Conservation (phyloP, 2,113 vertebrate species). For the Thunnus thynnus region DNA sequence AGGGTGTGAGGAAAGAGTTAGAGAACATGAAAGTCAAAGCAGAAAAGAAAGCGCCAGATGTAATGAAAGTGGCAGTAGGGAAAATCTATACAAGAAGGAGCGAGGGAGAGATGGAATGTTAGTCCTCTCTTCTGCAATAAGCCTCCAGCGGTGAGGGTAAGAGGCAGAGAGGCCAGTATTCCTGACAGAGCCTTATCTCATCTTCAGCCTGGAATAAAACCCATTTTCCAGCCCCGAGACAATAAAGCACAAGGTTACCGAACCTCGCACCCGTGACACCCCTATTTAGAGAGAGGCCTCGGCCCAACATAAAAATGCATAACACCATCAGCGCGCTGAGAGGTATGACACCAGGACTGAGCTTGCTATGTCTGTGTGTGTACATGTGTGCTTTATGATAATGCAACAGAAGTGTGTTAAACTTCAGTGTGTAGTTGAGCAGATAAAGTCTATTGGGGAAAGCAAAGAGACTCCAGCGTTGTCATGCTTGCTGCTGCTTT, state of each 20-base stretch:
- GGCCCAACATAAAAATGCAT: constrained; percentile 81
- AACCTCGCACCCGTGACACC: constrained; percentile 79
- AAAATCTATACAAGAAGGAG: constrained; percentile 71
- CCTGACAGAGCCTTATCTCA: constrained; percentile 84
- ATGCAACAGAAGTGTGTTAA: constrained; percentile 39
- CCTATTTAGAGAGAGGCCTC: constrained; percentile 79
- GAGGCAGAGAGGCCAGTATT: constrained; percentile 73
- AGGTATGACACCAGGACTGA: constrained; percentile 54
- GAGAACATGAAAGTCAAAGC: constrained; percentile 77
- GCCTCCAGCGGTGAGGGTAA: constrained; percentile 76
- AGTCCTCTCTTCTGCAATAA: constrained; percentile 77
- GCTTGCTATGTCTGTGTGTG: constrained; percentile 14
- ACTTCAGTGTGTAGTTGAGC: constrained; percentile 28
- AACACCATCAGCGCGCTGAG: constrained; percentile 51
- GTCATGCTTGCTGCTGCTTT: constrained; percentile 9
- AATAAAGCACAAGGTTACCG: constrained; percentile 84
- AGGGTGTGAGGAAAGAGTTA: constrained; percentile 46
- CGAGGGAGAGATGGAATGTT: constrained; percentile 66
- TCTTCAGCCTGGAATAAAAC: constrained; percentile 84
- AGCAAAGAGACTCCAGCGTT: neutral
- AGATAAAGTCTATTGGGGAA: constrained; percentile 27
- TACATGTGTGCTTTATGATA: constrained; percentile 49
- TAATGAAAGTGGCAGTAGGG: constrained; percentile 69
- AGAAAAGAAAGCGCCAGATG: constrained; percentile 64
- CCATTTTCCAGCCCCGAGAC: constrained; percentile 81